Evolutionary conservation across 2,888 invertebrate species (phyloP), one percentile per base, ranked within the genome.

Genomic region (Beris morrisii): DNA sequence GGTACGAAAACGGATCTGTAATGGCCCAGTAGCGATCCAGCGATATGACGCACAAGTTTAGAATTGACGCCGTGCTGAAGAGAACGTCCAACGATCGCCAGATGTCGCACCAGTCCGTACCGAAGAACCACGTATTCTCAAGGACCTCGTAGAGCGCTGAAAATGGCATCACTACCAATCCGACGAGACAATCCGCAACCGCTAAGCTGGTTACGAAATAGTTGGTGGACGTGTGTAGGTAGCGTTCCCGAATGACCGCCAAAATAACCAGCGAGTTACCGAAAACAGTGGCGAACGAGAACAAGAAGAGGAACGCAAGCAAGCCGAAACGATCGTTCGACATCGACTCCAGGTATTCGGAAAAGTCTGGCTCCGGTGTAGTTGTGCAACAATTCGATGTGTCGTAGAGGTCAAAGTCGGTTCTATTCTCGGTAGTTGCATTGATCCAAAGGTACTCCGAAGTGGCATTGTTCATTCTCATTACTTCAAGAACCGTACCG

Each of bases 21-120:
- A 98, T 98, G 54, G 98, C 98, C 97, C 97, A 97, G 81, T 98
- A 99, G 15, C 97, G 87, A 79, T 97, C 97, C 74, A 97, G 79
- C 0, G 95, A 95, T 75, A 97, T 99, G 38, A 98, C 96, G 81
- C 98, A 98, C 64, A 99, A 83, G 82, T 98, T 98, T 59, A 98
- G 84, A 74, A 99, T 99, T 11, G 97, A 97, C 5, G 97, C 97
- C 0, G 99, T 98, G 74, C 95, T 95, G 74, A 97, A 97, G 2
- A 98, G 85, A 2, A 99, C 98, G 78, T 99, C 98, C 70, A 98
- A 80, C 0, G 97, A 97, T 64, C 97, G 88, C 97, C 98, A 99
- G 28, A 97, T 88, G 77, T 99, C 98, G 79, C 98, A 99, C 93
- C 95, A 96, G 74, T 93, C 91, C 3, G 90, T 88, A 4, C 97